Evolutionary conservation across 1,140 invertebrate species (phyloP), one percentile per base, ranked within the genome.

Genomic region (Drosophila pruinosa): DNA sequence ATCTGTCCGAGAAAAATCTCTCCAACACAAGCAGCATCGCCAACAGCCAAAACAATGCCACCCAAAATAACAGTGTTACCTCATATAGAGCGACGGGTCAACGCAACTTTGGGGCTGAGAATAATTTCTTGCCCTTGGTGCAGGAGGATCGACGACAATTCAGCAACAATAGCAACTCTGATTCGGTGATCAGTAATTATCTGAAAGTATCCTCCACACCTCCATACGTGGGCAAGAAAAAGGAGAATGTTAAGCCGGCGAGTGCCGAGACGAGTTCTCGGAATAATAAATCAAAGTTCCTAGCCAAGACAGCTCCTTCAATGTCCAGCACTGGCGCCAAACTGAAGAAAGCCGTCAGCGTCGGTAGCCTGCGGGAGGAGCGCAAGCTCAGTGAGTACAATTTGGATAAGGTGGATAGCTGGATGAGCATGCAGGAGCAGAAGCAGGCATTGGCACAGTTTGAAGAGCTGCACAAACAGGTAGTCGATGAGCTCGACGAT

Each of bases 361-460:
- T 82, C 52, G 72, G 81, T 10, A 85, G 71, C 28, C 28, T 90
- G 22, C 67, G 90, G 2, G 89, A 90, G 47, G 88, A 91, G 56
- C 76, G 81, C 4, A 91, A 86, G 39, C 53, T 91, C 1, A 79
- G 78, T n/a, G 89, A 91, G 52, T 91, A 91, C 43, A 90, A 91
- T 74, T 45, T 91, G 12, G 91, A 91, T 43, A 91, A 91, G 64
- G 89, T 91, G 21, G 91, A 91, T 47, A 90, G 85, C 36, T 91
- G 91, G 91, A 91, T 91, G 90, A 85, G 77, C 19, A 86, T 81
- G 53, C 83, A 89, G 56, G 77, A 89, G 26, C 81, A 78, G 22
- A 89, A 89, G 59, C 63, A 76, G 69, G 83, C 50, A n/a, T 48
- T 68, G 19, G 54, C 54, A 0, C 72, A 89, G n/a, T 75, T 75